A percentile compares a stretch with the other conserved stretches of the same genome.
Evolutionary conservation across 2,797 vertebrate genomes (phyloP).

Genomic region (Podarcis siculus): DNA sequence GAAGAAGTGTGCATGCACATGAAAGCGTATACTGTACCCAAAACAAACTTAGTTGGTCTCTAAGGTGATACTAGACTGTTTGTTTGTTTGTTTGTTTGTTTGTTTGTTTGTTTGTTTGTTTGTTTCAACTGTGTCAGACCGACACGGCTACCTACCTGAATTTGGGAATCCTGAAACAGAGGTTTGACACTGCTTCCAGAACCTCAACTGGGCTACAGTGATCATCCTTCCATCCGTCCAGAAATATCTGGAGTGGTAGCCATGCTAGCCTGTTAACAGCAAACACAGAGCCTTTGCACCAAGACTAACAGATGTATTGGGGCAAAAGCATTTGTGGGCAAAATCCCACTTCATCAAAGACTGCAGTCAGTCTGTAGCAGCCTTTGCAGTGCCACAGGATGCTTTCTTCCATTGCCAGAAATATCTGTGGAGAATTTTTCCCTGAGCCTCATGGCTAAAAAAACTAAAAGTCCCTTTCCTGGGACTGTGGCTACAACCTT

Average conservation of each 20-base stretch:
- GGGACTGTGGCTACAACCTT: neutral
- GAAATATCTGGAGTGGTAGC: neutral
- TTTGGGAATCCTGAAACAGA: neutral
- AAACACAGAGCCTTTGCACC: too few species aligned
- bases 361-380: neutral
- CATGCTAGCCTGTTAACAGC: too few species aligned
- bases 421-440: neutral
- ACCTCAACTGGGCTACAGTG: neutral
- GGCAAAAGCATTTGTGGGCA: neutral
- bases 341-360: neutral
- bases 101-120: too few species aligned
- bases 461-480: too few species aligned
- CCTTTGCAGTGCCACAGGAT: neutral
- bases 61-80: too few species aligned
- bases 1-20: too few species aligned
- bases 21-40: too few species aligned
- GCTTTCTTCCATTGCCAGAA: neutral
- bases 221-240: neutral
- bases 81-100: too few species aligned
- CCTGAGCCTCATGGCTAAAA: neutral
- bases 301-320: neutral
- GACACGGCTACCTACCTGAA: too few species aligned
- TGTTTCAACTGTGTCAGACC: too few species aligned
- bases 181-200: neutral
- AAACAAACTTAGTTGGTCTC: too few species aligned